These are phyloP conservation scores for Chrysogorgia sp. DNA, from an alignment of 92 coral and sea anemone species.

Conservation along the genomic window DNA sequence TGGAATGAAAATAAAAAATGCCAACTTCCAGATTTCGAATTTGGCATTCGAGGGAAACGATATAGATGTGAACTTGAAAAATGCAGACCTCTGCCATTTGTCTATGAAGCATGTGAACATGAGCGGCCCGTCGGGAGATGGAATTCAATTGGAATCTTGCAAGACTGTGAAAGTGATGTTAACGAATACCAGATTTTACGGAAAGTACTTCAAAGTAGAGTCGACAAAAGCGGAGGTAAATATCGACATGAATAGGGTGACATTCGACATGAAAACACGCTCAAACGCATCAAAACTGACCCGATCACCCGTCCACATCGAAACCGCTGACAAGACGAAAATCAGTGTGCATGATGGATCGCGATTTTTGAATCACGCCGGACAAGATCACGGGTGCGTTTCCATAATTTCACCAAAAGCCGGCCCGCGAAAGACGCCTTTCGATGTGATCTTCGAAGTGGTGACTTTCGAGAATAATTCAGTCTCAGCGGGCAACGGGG, in stretches of 20 bases:
- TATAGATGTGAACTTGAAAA: not conserved
- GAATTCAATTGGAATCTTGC: conserved; percentile 7
- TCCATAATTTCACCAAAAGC: too few species aligned
- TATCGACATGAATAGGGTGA: not conserved
- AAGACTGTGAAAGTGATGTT: not conserved
- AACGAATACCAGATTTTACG: not conserved
- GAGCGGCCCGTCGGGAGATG: conserved; percentile 1
- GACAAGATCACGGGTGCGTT: too few species aligned
- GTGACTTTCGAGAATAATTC: conserved; percentile 18
- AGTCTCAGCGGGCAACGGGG: not conserved
- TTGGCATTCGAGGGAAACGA: not conserved
- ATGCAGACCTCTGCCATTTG: not conserved
- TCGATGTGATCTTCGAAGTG: not conserved
- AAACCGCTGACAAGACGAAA: not conserved
- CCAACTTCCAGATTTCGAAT: not conserved
- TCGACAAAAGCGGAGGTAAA: not conserved
- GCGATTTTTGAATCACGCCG: not conserved
- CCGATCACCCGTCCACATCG: not conserved
- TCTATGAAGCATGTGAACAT: not conserved
- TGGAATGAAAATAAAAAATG: not conserved
- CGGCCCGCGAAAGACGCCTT: too few species aligned
- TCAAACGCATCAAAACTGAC: not conserved
- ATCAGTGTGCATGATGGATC: not conserved
- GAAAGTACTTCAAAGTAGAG: conserved; percentile 12
- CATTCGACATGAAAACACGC: not conserved